Evolutionary conservation across 2,113 vertebrate genomes (phyloP), one percentile per base, ranked within the genome.

Genomic region (Cathartes aura): DNA sequence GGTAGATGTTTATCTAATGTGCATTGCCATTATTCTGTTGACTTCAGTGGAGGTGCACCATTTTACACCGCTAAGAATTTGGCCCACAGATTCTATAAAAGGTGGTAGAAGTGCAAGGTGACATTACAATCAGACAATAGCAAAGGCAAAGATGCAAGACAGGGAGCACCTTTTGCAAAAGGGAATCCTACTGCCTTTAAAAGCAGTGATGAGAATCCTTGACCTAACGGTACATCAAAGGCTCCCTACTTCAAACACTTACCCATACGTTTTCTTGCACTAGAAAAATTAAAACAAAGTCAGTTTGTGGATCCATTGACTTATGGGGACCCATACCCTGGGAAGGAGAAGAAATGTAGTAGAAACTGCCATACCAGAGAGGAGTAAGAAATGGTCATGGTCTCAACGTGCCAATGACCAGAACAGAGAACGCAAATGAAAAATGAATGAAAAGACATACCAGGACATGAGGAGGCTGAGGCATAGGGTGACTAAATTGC

Each of bases 371-470:
- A 36, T 3, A 5, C 2, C 5, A 29, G 30, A 30, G 1, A 56
- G 7, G 5, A 80, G 12, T 22, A 30, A 60, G 16, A 32, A 72
- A 42, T 53, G 4, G 1, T 42, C 15, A 6, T 18, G 22, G 13
- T 45, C 18, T 78, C 22, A 55, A 19, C 14, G 13, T 8, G 21
- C 3, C 59, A 70, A n/a, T 16, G 43, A 22, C 19, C 22, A 36
- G 11, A 59, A 67, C 1, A 76, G 55, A 73, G 45, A 64, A 55
- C 3, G 7, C 2, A 63, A 59, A 59, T 38, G 26, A 53, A 74
- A 64, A 48, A 18, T 0, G 1, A 5, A 24, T 55, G 11, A 63
- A 59, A 45, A 78, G 17, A 5, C 13, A 45, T 7, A 14, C 0
- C 10, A 85, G 56, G 18, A 8, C 3, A 8, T 8, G 32, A 82